Evolutionary conservation across 2,113 vertebrate genomes (phyloP).

Genomic region (Pangasianodon hypophthalmus): DNA sequence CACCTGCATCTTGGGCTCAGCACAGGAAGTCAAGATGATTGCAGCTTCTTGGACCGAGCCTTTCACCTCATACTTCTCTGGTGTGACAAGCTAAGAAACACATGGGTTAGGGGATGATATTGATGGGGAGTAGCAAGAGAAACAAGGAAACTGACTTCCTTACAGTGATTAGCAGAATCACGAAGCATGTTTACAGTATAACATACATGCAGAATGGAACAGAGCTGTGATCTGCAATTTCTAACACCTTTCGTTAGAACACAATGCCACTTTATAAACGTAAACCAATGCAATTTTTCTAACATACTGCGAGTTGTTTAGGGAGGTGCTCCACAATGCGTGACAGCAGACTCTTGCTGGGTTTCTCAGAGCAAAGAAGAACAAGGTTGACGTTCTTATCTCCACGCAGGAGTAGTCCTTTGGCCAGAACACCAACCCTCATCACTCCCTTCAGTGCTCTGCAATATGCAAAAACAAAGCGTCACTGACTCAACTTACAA

Average conservation of each 20-base stretch:
- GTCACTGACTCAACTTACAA: neutral
- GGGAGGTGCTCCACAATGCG: slow-evolving; percentile 93
- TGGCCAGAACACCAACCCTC: slow-evolving; percentile 94
- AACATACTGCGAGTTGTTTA: slow-evolving; percentile 89
- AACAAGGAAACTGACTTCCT: neutral
- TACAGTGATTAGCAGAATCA: neutral
- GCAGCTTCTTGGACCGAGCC: slow-evolving; percentile 88
- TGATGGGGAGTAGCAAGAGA: neutral
- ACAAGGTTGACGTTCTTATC: slow-evolving; percentile 94
- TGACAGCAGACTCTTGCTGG: slow-evolving; percentile 83
- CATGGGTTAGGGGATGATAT: neutral
- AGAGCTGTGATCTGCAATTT: neutral
- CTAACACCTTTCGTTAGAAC: neutral
- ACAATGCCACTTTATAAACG: neutral
- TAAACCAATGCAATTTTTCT: neutral
- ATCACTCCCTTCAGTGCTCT: slow-evolving; percentile 97
- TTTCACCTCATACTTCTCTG: slow-evolving; percentile 96
- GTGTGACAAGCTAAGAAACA: slow-evolving; percentile 84
- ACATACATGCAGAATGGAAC: neutral
- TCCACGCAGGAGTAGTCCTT: slow-evolving; percentile 92
- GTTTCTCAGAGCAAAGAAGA: slow-evolving; percentile 93
- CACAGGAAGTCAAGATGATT: slow-evolving; percentile 88
- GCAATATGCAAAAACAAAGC: neutral
- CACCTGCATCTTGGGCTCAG: slow-evolving; percentile 98
- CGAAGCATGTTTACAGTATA: neutral